Conservation (phyloP, 2,113 vertebrate genomes). For the Condylura cristata region DNA sequence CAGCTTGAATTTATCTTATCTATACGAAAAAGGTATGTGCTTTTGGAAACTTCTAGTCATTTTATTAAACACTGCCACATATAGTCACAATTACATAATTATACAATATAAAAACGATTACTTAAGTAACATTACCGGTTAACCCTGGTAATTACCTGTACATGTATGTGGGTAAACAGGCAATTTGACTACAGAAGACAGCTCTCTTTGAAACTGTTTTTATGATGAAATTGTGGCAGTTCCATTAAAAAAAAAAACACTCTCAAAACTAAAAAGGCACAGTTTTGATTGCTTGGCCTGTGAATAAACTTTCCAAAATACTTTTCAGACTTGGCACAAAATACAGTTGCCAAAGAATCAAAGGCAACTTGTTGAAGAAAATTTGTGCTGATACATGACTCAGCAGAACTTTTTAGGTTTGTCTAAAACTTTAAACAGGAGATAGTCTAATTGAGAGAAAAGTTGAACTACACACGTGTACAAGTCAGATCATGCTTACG, state of each 20-base stretch:
- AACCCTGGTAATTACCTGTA: conserved; percentile 72
- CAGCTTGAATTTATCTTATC: conserved; percentile 41
- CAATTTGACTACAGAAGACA: conserved; percentile 73
- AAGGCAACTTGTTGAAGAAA: conserved; percentile 61
- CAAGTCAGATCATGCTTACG: conserved; percentile 26
- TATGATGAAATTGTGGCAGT: conserved; percentile 80
- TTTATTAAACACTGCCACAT: no score
- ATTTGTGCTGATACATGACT: conserved; percentile 57
- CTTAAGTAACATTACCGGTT: conserved; percentile 67
- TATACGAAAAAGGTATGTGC: not conserved
- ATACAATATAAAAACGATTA: conserved; percentile 66
- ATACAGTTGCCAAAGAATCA: conserved; percentile 79
- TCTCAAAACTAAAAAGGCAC: conserved; percentile 63
- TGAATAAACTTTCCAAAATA: conserved; percentile 80
- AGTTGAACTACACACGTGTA: not conserved
- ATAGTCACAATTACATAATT: conserved; percentile 70
- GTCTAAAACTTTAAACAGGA: conserved; percentile 18
- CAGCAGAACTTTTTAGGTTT: not conserved
- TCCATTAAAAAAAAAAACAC: conserved; percentile 59
- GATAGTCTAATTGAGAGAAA: conserved; percentile 24
- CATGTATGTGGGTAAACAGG: conserved; percentile 29
- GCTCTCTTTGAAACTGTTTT: conserved; percentile 79
- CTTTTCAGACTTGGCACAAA: conserved; percentile 76
- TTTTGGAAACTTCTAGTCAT: conserved; percentile 59
- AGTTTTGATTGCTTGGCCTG: conserved; percentile 79